Conservation (phyloP, 1,140 invertebrate genomes). For the Penaeus vannamei region DNA sequence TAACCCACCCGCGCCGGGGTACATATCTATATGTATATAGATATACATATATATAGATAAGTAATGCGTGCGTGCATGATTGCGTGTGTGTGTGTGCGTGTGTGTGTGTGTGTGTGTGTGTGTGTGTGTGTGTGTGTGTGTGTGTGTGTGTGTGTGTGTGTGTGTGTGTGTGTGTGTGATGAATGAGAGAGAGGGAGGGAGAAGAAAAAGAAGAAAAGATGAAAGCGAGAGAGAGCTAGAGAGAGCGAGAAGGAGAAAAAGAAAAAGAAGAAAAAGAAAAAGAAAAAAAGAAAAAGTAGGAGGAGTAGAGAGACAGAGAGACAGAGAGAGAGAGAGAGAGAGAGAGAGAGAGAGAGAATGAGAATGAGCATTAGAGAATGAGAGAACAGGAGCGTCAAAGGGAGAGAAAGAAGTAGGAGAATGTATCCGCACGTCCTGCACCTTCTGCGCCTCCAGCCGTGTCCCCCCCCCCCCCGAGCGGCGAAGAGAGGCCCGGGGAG, state of each 20-base stretch:
- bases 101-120: slow-evolving; percentile 56
- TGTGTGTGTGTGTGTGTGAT: too few species aligned
- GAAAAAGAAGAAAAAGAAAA: not conserved
- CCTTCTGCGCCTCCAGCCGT: too few species aligned
- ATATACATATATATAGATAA: not conserved
- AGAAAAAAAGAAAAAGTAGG: slow-evolving; percentile 24
- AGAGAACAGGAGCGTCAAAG: too few species aligned
- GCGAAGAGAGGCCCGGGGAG: too few species aligned
- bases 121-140: slow-evolving; percentile 54
- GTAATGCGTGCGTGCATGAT: not conserved
- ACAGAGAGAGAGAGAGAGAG: slow-evolving; percentile 1
- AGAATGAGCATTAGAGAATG: slow-evolving; percentile 25
- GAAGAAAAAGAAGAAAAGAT: too few species aligned
- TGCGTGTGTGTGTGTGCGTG: slow-evolving; percentile 39
- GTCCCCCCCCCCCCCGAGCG: too few species aligned
- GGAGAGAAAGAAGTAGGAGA: slow-evolving; percentile 17
- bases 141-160: not conserved
- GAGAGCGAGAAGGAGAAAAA: slow-evolving; percentile 19
- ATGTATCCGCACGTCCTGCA: too few species aligned
- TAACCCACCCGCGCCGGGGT: too few species aligned
- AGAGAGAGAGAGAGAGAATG: slow-evolving; percentile 28
- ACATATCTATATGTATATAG: not conserved
- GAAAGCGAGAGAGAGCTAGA: not conserved
- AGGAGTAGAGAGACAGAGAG: slow-evolving; percentile 23
- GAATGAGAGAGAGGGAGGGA: slow-evolving; percentile 23